Base-by-base conservation (phyloP, 1,140 invertebrate species). In the Cydia amplana region DNA sequence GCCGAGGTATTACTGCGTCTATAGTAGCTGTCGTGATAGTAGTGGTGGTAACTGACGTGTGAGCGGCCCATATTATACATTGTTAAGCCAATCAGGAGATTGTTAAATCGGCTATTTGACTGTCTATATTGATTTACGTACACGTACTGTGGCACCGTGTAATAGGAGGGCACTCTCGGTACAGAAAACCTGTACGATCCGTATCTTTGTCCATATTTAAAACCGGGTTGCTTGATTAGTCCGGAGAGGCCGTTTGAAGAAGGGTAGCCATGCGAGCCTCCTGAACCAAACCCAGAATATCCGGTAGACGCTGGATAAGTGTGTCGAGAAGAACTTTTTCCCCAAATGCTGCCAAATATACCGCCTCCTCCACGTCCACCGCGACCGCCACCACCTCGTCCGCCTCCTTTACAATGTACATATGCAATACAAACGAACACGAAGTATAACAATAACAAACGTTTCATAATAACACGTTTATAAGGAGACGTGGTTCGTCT, bases 1-100 rank as follows among this genome's bases (percentile, higher is more conserved):
- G 43, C 40, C 9, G 72, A 49, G 25, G 40, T 28, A 4, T 0
- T 43, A 7, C n/a, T 25, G 43, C 40, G 43, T 60, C 55, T 60
- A 7, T 49, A 73, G 72, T 73, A 73, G 25, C 49, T 49, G 20
- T 73, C 72, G 72, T 73, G 72, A 43, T 73, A 73, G 72, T 73
- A 73, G 16, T 73, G 49, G 12, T 49, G 43, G 20, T 73, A 18
- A 32, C 18, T 25, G 14, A 25, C 23, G 72, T 73, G 40, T 16
- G 40, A 28, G 6, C 72, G 72, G 7, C 72, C 72, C 43, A 73
- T 23, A 32, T 73, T 73, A 55, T 73, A 73, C 23, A 49, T 28
- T 9, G 72, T 73, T 23, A 73, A 55, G 72, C 72, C 72, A 18
- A 43, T 73, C 2, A 73, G 43, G 20, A 73, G 72, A 32, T 73